phyloP scores from a whole-genome alignment of 2,797 vertebrate species.

The Syngnathus acus region DNA sequence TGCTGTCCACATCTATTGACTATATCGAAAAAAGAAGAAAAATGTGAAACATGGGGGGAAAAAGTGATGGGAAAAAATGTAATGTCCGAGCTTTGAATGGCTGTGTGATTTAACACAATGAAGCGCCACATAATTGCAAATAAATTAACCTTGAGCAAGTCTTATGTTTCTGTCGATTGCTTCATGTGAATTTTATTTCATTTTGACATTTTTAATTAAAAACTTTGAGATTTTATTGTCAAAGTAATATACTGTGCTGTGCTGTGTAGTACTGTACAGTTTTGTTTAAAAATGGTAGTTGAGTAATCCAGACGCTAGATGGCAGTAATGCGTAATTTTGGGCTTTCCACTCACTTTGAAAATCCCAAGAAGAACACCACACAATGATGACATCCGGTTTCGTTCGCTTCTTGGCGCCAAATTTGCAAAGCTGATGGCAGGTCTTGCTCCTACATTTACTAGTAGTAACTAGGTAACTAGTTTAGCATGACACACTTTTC shows the following conservation, averaged over 20 bases:
- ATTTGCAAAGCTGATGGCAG: not conserved
- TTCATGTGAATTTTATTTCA: not conserved
- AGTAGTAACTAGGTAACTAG: too few species aligned
- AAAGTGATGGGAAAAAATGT: conserved; percentile 33
- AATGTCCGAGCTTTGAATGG: conserved; percentile 40
- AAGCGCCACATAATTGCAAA: conserved; percentile 52
- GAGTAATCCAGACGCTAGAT: not conserved
- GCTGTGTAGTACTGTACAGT: not conserved
- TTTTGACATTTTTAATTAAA: not conserved
- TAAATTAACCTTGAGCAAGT: conserved; percentile 61
- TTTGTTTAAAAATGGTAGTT: not conserved
- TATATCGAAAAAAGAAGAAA: conserved; percentile 1
- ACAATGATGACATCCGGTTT: conserved; percentile 22
- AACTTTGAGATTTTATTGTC: not conserved
- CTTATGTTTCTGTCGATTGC: conserved; percentile 15
- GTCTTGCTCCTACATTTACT: not conserved
- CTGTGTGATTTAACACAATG: conserved; percentile 47
- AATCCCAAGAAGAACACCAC: accelerated
- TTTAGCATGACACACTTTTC: not conserved
- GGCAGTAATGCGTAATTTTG: not conserved
- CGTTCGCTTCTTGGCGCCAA: conserved; percentile 50
- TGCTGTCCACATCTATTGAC: not conserved
- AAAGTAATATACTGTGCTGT: not conserved
- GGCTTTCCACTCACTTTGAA: not conserved
- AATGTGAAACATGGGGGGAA: conserved; percentile 14